A percentile compares a stretch with the other conserved stretches of the same genome.
Evolutionary conservation across 2,888 invertebrate species (phyloP).

Genomic region (Microplitis manilae): DNA sequence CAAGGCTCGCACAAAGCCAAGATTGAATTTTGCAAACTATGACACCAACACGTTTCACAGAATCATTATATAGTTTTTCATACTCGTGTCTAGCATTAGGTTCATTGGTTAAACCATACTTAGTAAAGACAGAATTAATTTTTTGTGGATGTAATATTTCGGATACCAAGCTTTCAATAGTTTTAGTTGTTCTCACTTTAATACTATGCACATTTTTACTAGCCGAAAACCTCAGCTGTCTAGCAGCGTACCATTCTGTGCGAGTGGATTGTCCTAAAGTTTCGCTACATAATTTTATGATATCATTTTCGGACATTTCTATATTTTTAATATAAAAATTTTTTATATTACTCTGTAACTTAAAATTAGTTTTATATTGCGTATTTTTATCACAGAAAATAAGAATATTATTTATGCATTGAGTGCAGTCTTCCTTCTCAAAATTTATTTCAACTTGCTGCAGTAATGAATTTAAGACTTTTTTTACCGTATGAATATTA

Average conservation of each 20-base stretch:
- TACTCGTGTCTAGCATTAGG: not conserved
- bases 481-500: not conserved
- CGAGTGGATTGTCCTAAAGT: not conserved
- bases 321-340: not conserved
- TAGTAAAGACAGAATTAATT: not conserved
- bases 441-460: slow-evolving; percentile 1
- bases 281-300: not conserved
- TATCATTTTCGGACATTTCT: not conserved
- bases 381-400: not conserved
- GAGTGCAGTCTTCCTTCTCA: not conserved
- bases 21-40: slow-evolving; percentile 5
- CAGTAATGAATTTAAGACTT: not conserved
- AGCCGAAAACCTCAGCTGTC: not conserved
- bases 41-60: not conserved
- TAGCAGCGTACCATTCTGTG: not conserved
- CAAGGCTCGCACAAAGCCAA: slow-evolving; percentile 43
- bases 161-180: not conserved
- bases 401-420: not conserved
- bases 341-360: not conserved
- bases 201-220: slow-evolving; percentile 2
- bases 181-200: slow-evolving; percentile 10
- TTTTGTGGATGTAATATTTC: not conserved
- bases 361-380: not conserved
- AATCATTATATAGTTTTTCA: not conserved
- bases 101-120: not conserved